A percentile compares a stretch with the other conserved stretches of the same genome.
These are phyloP conservation scores for Scaptodrosophila latifasciaeformis DNA, from an alignment of 2,888 invertebrate species.

Conservation along the genomic window DNA sequence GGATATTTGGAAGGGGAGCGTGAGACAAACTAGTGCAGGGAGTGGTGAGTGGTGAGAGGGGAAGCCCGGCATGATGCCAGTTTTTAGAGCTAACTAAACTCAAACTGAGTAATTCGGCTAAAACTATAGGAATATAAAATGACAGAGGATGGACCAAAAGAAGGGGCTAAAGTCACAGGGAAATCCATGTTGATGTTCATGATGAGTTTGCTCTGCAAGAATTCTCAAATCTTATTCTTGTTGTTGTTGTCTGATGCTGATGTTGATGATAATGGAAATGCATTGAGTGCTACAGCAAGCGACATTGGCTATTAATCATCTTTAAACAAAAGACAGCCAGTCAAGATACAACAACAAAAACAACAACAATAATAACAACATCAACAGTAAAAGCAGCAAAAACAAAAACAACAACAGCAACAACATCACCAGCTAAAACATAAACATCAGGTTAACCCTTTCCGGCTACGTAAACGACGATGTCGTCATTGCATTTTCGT, in stretches of 20 bases:
- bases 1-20: too few relatives aligned
- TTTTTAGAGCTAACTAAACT: slow-evolving; percentile 35
- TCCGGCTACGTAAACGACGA: slow-evolving; percentile 41
- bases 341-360: slow-evolving; percentile 24
- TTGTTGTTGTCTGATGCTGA: too few relatives aligned
- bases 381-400: slow-evolving; percentile 10
- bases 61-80: slow-evolving; percentile 14
- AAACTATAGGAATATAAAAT: slow-evolving; percentile 28
- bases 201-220: background rate
- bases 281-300: slow-evolving; percentile 59
- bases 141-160: slow-evolving; percentile 23
- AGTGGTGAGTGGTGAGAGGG: too few relatives aligned
- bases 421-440: slow-evolving; percentile 53
- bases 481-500: slow-evolving; percentile 47
- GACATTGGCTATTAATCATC: slow-evolving; percentile 72
- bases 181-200: slow-evolving; percentile 7
- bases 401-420: slow-evolving; percentile 19
- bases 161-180: too few relatives aligned
- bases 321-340: slow-evolving; percentile 66
- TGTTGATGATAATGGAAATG: slow-evolving; percentile 61
- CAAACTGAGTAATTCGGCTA: slow-evolving; percentile 56
- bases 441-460: slow-evolving; percentile 69
- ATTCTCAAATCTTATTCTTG: too few relatives aligned
- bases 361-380: slow-evolving; percentile 22
- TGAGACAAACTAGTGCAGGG: too few relatives aligned